A percentile compares a stretch with the other conserved stretches of the same genome.
Conservation (phyloP, 2,888 invertebrate species). For the Hipparchia sbordonii region DNA sequence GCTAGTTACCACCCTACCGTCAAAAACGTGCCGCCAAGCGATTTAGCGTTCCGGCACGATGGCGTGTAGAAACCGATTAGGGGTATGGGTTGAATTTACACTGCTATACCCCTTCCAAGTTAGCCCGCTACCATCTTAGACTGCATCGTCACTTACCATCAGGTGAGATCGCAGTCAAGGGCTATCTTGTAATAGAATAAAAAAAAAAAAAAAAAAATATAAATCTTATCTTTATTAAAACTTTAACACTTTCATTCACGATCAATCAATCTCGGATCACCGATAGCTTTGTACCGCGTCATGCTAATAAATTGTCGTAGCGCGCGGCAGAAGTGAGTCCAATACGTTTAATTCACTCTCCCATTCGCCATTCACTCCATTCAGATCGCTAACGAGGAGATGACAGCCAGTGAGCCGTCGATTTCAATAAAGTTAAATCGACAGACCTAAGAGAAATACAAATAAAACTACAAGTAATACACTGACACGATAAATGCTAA, state of each 20-base stretch:
- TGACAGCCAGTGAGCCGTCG: constrained; percentile 31
- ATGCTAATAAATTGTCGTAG: constrained; percentile 57
- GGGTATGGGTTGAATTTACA: no score
- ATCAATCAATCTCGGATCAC: constrained; percentile 41
- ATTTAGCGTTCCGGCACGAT: no score
- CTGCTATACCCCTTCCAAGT: no score
- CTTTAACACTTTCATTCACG: constrained; percentile 46
- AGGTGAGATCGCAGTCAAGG: no score
- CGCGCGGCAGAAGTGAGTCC: constrained; percentile 29
- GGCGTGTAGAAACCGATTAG: no score
- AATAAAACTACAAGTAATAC: no score
- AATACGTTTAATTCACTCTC: constrained; percentile 36
- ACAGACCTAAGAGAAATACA: background rate
- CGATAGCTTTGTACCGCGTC: constrained; percentile 48
- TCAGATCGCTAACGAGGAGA: constrained; percentile 37
- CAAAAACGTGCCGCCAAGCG: no score
- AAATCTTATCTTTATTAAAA: constrained; percentile 9
- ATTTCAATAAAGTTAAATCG: constrained; percentile 9
- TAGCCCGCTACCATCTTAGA: no score
- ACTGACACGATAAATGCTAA: background rate
- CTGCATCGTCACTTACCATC: no score
- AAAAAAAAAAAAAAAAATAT: no score
- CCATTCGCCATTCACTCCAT: constrained; percentile 24
- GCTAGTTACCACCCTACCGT: no score
- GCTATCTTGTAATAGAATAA: no score